Evolutionary conservation across 2,797 vertebrate species (phyloP).

Genomic region (Neoniphon sammara): DNA sequence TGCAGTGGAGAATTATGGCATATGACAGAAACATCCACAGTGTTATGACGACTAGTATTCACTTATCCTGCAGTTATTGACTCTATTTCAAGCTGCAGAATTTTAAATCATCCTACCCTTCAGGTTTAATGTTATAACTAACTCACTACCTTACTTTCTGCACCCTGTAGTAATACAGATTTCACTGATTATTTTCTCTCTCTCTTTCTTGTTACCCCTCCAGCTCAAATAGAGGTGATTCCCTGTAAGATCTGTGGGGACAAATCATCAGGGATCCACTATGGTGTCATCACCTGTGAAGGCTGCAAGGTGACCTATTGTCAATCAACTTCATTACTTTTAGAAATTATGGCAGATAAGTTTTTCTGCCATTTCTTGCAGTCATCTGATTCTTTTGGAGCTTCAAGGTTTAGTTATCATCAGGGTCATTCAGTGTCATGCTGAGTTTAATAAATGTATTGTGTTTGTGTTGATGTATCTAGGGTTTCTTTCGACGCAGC

Average conservation of each 20-base stretch:
- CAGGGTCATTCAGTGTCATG: neutral
- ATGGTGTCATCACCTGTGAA: slow-evolving; percentile 96
- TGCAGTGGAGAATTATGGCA: neutral
- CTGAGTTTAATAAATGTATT: neutral
- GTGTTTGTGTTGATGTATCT: neutral
- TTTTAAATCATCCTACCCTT: too few species aligned
- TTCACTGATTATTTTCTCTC: neutral
- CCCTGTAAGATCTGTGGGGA: slow-evolving; percentile 96
- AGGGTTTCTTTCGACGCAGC: slow-evolving; percentile 94
- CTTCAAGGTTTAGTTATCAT: neutral
- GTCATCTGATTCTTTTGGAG: neutral
- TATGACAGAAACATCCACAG: neutral
- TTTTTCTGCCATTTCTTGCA: too few species aligned
- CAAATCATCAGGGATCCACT: slow-evolving; percentile 95
- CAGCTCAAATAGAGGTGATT: slow-evolving; percentile 95
- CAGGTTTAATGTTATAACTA: neutral
- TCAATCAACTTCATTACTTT: neutral
- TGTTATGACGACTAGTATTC: too few species aligned
- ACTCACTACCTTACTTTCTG: neutral
- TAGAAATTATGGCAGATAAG: too few species aligned
- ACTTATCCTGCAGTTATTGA: too few species aligned
- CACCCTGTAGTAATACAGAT: neutral
- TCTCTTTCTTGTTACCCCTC: neutral
- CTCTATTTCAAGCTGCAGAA: neutral
- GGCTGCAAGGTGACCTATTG: slow-evolving; percentile 89